Evolutionary conservation across 2,888 invertebrate genomes (phyloP), one percentile per base, ranked within the genome.

Genomic region (Pristionchus mayeri): DNA sequence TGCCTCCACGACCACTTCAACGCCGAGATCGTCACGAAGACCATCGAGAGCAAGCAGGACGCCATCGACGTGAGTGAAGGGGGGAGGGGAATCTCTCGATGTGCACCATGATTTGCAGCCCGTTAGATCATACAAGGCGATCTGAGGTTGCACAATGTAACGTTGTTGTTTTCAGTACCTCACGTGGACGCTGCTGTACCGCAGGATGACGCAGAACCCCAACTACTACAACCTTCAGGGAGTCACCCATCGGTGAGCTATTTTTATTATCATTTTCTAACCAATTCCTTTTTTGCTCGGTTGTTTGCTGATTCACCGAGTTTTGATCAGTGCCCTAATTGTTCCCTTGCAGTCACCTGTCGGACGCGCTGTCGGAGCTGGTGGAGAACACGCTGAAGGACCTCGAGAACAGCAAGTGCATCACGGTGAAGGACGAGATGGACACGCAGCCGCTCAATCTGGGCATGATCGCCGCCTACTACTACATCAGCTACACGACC

Each of bases 401-500:
- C 83, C 86, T 92, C 75, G 92, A 92, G 85, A 91, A 90, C 83
- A 90, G 90, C 85, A 90, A 92, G 78, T 84, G 78, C n/a, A 78
- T 84, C 75, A 37, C 84, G 24, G 44, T 84, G 21, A 71, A 84
- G 93, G 98, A 99, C 89, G 98, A 99, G 90, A 97, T 99, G 96
- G 98, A 99, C 93, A 96, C 97, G 0, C 95, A 97, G 86, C 98
- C 99, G 0, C 95, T 99, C 52, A 99, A 99, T 94, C 94, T 99
- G 93, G 99, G 99, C 92, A 99, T 99, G 98, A 99, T 99, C 93
- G 98, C 99, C 0, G 98, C 98, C 0, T 99, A 99, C 94, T 99
- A 99, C 93, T 99, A 99, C 94, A 99, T 99, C 92, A 98, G 98
- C 93, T 99, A 99, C 92, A 98, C 98, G 0, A 99, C 99, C 0